Evolutionary conservation across 2,797 vertebrate species (phyloP).

Genomic region (Parotocinclus haroldoi): DNA sequence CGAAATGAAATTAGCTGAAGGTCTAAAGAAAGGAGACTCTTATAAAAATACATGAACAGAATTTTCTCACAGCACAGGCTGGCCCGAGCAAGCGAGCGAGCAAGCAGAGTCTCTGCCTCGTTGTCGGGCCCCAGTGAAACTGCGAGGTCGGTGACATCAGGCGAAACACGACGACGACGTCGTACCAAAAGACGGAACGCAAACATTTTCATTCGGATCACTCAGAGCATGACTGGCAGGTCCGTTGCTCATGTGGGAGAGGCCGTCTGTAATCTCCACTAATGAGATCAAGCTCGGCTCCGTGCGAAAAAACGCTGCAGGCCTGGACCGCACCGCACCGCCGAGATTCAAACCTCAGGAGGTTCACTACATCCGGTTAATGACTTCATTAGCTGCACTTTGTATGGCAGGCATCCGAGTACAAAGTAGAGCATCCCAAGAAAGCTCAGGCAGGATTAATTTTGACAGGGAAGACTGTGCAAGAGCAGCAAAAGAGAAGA

Average conservation of each 20-base stretch:
- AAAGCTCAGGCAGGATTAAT: not conserved
- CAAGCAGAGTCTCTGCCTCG: too few relatives aligned
- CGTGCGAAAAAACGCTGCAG: not conserved
- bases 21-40: too few relatives aligned
- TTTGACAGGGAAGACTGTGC: too few relatives aligned
- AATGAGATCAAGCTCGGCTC: not conserved
- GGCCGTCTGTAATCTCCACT: not conserved
- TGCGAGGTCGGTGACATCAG: too few relatives aligned
- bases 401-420: too few relatives aligned
- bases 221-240: not conserved
- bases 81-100: too few relatives aligned
- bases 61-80: too few relatives aligned
- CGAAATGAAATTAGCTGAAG: too few relatives aligned
- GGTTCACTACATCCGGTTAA: not conserved
- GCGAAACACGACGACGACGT: too few relatives aligned
- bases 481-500: slow-evolving; percentile 8
- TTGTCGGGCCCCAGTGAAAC: too few relatives aligned
- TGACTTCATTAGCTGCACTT: not conserved
- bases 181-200: too few relatives aligned
- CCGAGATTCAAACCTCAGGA: not conserved
- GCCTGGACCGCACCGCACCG: not conserved
- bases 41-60: too few relatives aligned
- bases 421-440: not conserved
- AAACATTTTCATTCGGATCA: not conserved
- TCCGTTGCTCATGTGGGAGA: not conserved